Percentiles rank a stretch among this genome's conserved stretches.
Conservation (phyloP, 2,113 vertebrate genomes). For the Gorilla gorilla region DNA sequence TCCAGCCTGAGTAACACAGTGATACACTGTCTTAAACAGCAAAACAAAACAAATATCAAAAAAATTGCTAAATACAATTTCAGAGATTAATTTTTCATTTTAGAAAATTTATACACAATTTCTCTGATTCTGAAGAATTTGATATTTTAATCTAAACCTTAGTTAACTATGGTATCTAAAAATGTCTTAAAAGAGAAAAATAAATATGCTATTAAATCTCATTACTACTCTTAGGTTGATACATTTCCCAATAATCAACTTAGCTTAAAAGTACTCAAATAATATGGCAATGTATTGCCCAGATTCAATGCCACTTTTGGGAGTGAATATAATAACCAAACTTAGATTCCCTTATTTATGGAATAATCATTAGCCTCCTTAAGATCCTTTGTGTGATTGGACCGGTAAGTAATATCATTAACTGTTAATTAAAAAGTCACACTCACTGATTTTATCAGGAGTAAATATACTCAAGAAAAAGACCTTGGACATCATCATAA, state of each 20-base stretch:
- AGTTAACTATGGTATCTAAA: slow-evolving; percentile 4
- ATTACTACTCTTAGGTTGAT: background rate
- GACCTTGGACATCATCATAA: background rate
- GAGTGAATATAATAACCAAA: background rate
- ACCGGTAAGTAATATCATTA: background rate
- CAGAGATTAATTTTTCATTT: background rate
- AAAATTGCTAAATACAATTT: background rate
- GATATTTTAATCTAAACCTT: background rate
- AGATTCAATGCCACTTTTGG: background rate
- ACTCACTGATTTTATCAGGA: background rate
- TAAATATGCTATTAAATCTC: background rate
- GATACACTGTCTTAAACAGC: too few species aligned
- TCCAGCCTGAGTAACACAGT: too few species aligned
- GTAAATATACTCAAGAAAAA: background rate
- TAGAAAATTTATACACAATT: background rate
- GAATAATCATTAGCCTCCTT: background rate
- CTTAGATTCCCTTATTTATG: background rate
- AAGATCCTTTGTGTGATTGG: background rate
- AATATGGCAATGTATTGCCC: background rate
- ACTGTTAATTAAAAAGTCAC: background rate
- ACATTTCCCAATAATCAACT: background rate
- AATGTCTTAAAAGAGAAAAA: background rate
- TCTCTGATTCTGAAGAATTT: background rate
- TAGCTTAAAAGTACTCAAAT: background rate
- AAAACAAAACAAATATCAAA: background rate